Evolutionary conservation across 2,797 vertebrate genomes (phyloP).

Genomic region (Sebastes cheni): DNA sequence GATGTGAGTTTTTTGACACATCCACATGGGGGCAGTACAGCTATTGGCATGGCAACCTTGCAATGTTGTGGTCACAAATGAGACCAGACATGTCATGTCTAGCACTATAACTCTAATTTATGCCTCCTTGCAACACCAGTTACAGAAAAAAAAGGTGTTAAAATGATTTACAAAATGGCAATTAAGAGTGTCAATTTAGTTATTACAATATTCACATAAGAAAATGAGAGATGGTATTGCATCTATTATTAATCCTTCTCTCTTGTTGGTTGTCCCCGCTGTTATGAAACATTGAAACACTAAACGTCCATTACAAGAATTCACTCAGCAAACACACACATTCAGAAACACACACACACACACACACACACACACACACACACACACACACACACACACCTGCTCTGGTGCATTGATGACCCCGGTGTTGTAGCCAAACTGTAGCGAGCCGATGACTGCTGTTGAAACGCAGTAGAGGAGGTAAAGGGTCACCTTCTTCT

Average conservation of each 20-base stretch:
- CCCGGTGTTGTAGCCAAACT: slow-evolving; percentile 95
- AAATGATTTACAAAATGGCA: neutral
- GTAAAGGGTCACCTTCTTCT: slow-evolving; percentile 84
- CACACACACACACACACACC: slow-evolving; percentile 75
- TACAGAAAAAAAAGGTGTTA: neutral
- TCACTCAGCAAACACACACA: neutral
- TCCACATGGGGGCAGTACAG: slow-evolving; percentile 64
- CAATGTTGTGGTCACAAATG: neutral
- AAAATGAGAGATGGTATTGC: neutral
- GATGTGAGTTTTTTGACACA: neutral
- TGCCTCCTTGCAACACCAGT: neutral
- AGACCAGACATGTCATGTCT: neutral
- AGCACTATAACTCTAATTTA: neutral
- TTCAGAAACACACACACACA: neutral
- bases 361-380: slow-evolving; percentile 10
- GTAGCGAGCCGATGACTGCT: slow-evolving; percentile 91
- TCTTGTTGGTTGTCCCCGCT: neutral
- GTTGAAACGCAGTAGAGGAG: slow-evolving; percentile 85
- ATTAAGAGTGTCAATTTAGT: neutral
- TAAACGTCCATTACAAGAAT: neutral
- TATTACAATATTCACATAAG: neutral
- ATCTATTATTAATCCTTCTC: slow-evolving; percentile 5
- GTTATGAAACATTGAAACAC: neutral
- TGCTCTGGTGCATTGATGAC: slow-evolving; percentile 95
- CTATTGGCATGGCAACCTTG: neutral